phyloP scores from a whole-genome alignment of 2,113 vertebrate genomes.

The Boulengerochromis microlepis region DNA sequence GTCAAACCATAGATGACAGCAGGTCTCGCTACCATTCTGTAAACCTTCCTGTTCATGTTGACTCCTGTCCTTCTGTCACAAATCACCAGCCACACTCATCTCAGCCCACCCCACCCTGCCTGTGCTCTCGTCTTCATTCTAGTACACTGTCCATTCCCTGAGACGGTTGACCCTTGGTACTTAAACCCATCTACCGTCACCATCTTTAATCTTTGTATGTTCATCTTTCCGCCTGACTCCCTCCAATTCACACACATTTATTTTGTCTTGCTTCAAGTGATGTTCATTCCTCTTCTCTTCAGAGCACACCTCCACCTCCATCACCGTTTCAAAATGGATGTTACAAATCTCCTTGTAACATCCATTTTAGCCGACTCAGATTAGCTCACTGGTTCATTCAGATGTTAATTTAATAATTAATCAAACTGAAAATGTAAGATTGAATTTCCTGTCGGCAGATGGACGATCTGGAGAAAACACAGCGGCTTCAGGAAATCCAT shows the following conservation, averaged over 20 bases:
- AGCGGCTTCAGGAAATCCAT: constrained; percentile 83
- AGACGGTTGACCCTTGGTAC: neutral
- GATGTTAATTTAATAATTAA: neutral
- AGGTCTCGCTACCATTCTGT: neutral
- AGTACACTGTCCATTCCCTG: neutral
- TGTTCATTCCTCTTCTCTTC: neutral
- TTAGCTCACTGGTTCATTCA: neutral
- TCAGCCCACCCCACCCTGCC: neutral
- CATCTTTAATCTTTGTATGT: neutral
- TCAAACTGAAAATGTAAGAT: neutral
- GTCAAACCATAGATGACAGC: neutral
- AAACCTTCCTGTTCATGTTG: accelerated
- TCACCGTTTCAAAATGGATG: neutral
- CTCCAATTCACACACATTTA: neutral
- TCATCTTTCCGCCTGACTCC: neutral
- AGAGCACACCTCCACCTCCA: neutral
- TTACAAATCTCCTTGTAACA: neutral
- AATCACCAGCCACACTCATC: accelerated
- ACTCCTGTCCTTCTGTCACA: neutral
- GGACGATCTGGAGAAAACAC: constrained; percentile 76
- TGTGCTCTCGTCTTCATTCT: neutral
- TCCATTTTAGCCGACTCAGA: accelerated
- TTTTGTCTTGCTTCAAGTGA: neutral
- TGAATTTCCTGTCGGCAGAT: constrained; percentile 62
- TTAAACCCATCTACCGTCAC: neutral